These are phyloP conservation scores for Nomada hirtipes DNA, from an alignment of 2,888 invertebrate genomes.

Conservation along the genomic window DNA sequence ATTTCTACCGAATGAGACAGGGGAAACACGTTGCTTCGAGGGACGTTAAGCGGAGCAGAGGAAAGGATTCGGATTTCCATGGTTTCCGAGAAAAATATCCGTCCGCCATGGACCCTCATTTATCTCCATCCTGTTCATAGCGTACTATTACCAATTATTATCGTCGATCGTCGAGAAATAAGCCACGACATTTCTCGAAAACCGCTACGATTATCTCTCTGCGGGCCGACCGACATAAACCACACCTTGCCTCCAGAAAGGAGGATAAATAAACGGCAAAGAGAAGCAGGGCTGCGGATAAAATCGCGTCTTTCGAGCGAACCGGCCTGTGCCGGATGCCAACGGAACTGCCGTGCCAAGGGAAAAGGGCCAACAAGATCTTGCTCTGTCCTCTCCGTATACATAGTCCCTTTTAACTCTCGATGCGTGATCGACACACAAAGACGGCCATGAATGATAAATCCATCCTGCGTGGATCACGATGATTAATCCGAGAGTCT, in stretches of 20 bases:
- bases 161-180: slow-evolving; percentile 64
- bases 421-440: slow-evolving; percentile 38
- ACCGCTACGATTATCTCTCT: slow-evolving; percentile 60
- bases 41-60: not conserved
- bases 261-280: slow-evolving; percentile 47
- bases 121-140: slow-evolving; percentile 42
- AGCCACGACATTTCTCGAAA: slow-evolving; percentile 46
- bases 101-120: slow-evolving; percentile 49
- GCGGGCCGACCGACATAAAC: slow-evolving; percentile 41
- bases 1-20: no score
- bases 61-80: slow-evolving; percentile 50
- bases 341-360: slow-evolving; percentile 16
- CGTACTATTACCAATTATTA: slow-evolving; percentile 72
- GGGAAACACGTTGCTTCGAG: not conserved
- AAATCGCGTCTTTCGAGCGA: slow-evolving; percentile 47
- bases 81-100: slow-evolving; percentile 54
- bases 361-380: not conserved
- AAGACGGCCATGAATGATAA: slow-evolving; percentile 10
- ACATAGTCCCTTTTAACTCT: not conserved
- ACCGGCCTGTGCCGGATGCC: not conserved
- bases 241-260: slow-evolving; percentile 48
- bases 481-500: slow-evolving; percentile 31
- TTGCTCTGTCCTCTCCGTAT: not conserved
- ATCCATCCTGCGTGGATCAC: not conserved
- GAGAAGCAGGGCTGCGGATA: slow-evolving; percentile 27